Evolutionary conservation across 2,797 vertebrate species (phyloP), one percentile per base, ranked within the genome.

Genomic region (Botia kubotai): DNA sequence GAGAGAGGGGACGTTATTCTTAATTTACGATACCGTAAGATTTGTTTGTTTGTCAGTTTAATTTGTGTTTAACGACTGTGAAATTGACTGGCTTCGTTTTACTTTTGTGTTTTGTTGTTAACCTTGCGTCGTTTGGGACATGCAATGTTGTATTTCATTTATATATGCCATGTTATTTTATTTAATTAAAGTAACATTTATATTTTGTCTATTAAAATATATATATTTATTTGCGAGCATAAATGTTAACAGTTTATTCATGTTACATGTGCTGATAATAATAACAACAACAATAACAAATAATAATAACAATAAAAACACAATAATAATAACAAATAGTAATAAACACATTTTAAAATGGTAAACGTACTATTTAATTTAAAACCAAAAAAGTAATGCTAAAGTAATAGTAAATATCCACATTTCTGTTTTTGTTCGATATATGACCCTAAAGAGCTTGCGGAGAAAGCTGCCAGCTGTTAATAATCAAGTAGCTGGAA

Each of bases 401-500:
- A 4, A 29, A n/a, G 23, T 13, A 26, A 46, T 21, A 52, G 39
- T 14, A 57, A 58, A 43, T 17, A 39, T 36, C 26, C 57, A 67
- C 14, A 67, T n/a, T 26, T 46, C 7, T 26, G 48, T 53, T 72
- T 14, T 39, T 43, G 19, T 46, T 79, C 13, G 0, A 8, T 63
- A 19, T 65, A 21, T 73, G 48, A 81, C 71, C 75, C 63, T 77
- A 67, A 83, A 84, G 36, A 72, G 77, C 62, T 46, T n/a, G 55
- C n/a, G 63, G 66, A 46, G 71, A 75, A 69, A 33, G 60, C 57
- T 83, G 86, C 85, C 87, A 84, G 82, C 82, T 88, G 84, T 80
- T 85, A 84, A 83, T 84, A 86, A 88, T 88, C 80, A 83, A 77
- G 82, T 81, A 75, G 84, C 86, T 85, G 74, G 78, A 77, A 86